Evolutionary conservation across 2,797 vertebrate genomes (phyloP), one percentile per base, ranked within the genome.

Genomic region (Anguilla obscura): DNA sequence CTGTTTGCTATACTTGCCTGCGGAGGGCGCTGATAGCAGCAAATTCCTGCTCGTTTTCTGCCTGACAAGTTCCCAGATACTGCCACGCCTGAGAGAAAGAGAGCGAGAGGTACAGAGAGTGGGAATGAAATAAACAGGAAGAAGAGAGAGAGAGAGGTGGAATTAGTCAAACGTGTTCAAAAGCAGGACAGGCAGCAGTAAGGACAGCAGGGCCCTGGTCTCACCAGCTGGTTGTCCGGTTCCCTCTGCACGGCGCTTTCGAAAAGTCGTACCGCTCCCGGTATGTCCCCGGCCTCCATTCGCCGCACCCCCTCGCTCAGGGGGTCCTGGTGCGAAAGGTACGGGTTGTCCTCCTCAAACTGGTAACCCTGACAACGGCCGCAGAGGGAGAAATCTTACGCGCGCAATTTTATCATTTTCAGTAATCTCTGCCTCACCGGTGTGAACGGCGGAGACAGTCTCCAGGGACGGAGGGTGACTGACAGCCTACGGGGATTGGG

Each of bases 21-120:
- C 98, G 96, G 93, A 99, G 97, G 30, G 98, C 99, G 1, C 98
- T 99, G 96, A 99, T 99, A 0, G 99, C 99, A 56, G 98, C 95
- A 88, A 99, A 97, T 89, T 99, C 99, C 88, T 99, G 98, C 45
- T 99, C 99, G 0, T 99, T 99, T 94, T 99, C 98, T 52, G 99
- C 99, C 93, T 99, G 99, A 76, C 98, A 99, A 45, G 98, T 99
- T 88, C 99, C 99, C 94, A 99, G 95, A 92, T 99, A 99, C 87
- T 99, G 99, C 99, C 99, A 99, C 30, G 98, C 99, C 99, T 99
- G 90, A 16, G 40, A 71, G 84, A 91, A 45, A 1, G 1, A 58
- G 80, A 56, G 50, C 66, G 0, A 48, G 40, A 71, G 33, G 33
- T 3, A 14, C 1, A 16, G 5, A 10, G 9, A 7, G 21, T 3